A percentile compares a stretch with the other conserved stretches of the same genome.
Evolutionary conservation across 2,797 vertebrate species (phyloP).

Genomic region (Cirrhinus molitorella): DNA sequence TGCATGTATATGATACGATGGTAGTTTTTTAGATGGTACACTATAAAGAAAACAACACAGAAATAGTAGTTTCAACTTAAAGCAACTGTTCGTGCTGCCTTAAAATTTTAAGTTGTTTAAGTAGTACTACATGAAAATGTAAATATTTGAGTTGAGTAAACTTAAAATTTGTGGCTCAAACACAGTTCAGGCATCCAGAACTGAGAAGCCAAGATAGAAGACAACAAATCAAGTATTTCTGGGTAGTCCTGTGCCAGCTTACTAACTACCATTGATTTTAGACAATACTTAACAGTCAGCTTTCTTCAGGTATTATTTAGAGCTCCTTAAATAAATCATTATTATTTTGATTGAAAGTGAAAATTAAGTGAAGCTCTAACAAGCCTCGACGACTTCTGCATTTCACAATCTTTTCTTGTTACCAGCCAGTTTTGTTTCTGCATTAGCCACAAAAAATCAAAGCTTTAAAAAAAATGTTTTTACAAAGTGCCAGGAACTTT

Average conservation of each 20-base stretch:
- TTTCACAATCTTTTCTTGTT: not conserved
- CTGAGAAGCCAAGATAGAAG: no score
- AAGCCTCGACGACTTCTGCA: not conserved
- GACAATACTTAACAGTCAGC: not conserved
- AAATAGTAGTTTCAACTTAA: no score
- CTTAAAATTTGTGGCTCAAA: no score
- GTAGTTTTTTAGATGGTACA: no score
- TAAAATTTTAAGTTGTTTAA: no score
- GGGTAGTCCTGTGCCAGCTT: not conserved
- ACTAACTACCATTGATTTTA: not conserved
- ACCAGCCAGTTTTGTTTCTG: not conserved
- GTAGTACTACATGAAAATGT: no score
- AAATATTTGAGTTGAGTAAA: no score
- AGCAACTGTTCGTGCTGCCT: no score
- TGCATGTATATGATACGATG: no score
- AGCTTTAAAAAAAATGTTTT: not conserved
- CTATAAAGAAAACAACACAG: no score
- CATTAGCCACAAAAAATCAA: not conserved
- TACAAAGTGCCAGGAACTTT: slow-evolving; percentile 1
- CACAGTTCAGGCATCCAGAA: not conserved
- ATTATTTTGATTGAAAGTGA: not conserved
- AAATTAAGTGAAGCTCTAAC: not conserved
- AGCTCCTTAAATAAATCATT: not conserved
- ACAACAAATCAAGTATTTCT: no score
- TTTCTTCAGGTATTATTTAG: not conserved